Evolutionary conservation across 2,888 invertebrate species (phyloP).

Genomic region (Amiota minor): DNA sequence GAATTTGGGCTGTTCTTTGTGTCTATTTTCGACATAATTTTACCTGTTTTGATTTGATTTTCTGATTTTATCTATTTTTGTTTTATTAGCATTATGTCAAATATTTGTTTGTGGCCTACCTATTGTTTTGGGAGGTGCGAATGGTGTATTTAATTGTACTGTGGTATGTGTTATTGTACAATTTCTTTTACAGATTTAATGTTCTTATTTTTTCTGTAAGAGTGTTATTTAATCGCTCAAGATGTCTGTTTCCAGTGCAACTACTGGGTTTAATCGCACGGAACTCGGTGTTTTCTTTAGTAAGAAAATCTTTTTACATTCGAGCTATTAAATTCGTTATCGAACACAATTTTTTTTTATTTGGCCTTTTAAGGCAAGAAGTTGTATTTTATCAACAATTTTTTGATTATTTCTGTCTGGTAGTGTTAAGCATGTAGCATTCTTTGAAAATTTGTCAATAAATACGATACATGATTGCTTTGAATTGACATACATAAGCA

Average conservation of each 20-base stretch:
- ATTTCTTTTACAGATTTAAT: too few relatives aligned
- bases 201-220: constrained; percentile 40
- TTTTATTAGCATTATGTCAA: too few relatives aligned
- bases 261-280: constrained; percentile 33
- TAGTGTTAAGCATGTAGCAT: background rate
- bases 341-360: constrained; percentile 27
- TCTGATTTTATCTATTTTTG: too few relatives aligned
- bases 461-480: too few relatives aligned
- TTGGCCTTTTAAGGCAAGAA: constrained; percentile 25
- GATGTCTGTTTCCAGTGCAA: constrained; percentile 32
- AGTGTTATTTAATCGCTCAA: constrained; percentile 35
- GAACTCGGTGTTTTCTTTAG: constrained; percentile 24
- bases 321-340: constrained; percentile 33
- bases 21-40: too few relatives aligned
- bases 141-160: too few relatives aligned
- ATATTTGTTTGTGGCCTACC: too few relatives aligned
- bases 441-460: background rate
- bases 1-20: too few relatives aligned
- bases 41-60: too few relatives aligned
- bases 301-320: constrained; percentile 33
- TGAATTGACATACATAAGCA: background rate
- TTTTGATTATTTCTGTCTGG: background rate
- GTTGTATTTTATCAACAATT: background rate
- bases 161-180: too few relatives aligned
- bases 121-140: too few relatives aligned